Evolutionary conservation across 2,888 invertebrate species (phyloP).

Genomic region (Elegia similella): DNA sequence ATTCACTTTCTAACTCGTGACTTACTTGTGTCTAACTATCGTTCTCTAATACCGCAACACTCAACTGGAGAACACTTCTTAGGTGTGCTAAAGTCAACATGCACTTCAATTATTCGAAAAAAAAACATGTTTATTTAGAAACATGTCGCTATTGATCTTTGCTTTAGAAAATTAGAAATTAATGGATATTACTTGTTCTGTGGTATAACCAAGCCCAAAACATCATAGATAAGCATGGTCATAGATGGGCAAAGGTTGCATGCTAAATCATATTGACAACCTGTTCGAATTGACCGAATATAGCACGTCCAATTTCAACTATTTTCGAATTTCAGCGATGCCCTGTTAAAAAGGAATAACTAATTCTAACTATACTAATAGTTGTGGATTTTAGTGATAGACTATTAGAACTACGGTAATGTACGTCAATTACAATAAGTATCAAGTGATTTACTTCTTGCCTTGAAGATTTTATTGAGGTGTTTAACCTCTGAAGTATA

Average conservation of each 20-base stretch:
- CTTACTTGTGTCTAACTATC: constrained; percentile 12
- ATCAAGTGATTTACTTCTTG: background rate
- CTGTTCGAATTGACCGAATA: no score
- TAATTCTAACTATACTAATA: no score
- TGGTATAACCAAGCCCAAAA: no score
- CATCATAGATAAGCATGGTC: no score
- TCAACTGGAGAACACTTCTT: background rate
- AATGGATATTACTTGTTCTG: background rate
- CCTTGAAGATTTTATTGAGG: background rate
- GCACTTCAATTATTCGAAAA: background rate
- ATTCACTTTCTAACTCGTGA: constrained; percentile 37
- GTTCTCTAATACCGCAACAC: constrained; percentile 5
- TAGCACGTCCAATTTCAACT: no score
- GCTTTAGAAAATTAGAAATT: background rate
- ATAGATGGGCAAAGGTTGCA: no score
- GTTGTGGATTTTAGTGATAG: no score
- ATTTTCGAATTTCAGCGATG: no score
- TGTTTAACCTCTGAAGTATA: background rate
- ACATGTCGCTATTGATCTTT: background rate
- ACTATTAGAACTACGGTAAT: no score
- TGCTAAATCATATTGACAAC: no score
- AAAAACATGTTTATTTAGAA: background rate
- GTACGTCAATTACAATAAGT: no score
- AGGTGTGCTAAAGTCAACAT: background rate
- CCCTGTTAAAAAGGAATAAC: no score